Evolutionary conservation across 2,113 vertebrate genomes (phyloP), one percentile per base, ranked within the genome.

Genomic region (Condylura cristata): DNA sequence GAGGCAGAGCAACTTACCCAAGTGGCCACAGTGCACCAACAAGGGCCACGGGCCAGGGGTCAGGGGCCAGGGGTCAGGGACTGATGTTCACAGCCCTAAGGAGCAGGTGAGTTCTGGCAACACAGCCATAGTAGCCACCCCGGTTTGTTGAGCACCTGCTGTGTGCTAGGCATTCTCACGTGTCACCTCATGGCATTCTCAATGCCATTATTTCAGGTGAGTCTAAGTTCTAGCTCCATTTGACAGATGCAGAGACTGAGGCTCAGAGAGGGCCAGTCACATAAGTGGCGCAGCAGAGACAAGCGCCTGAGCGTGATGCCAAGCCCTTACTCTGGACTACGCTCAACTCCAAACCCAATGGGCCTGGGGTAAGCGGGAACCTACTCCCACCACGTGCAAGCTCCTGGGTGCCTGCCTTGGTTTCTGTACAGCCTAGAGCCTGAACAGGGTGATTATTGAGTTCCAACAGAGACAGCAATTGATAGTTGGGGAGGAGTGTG

Each of bases 121-220:
- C 53, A 56, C 1, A 24, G 41, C 14, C 22, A 1, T 0, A 63
- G 56, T 5, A 32, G 11, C 6, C 12, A 18, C 28, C 30, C 8
- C 44, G 22, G 13, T 24, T 44, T 46, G 26, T 6, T 6, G 26
- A 60, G 53, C 3, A 16, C 28, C 53, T 66, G 4, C 61, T 32
- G 1, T 11, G 34, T 13, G 20, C 63, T 13, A 26, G 61, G 22
- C 0, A 1, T 20, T 44, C 46, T 32, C 6, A 0, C 4, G 1
- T n/a, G 4, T 26, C 2, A 37, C 34, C 9, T 84, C 60, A 3
- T 8, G 20, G 39, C 48, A 8, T 56, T 14, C 17, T 18, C 41
- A 17, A 9, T 30, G 10, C 5, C 4, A 24, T 1, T 30, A 0
- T 6, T 17, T 22, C 51, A 65, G 28, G n/a, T 10, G 8, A 89